Base-by-base conservation (phyloP, 2,113 vertebrate species). In the Hassar affinis region DNA sequence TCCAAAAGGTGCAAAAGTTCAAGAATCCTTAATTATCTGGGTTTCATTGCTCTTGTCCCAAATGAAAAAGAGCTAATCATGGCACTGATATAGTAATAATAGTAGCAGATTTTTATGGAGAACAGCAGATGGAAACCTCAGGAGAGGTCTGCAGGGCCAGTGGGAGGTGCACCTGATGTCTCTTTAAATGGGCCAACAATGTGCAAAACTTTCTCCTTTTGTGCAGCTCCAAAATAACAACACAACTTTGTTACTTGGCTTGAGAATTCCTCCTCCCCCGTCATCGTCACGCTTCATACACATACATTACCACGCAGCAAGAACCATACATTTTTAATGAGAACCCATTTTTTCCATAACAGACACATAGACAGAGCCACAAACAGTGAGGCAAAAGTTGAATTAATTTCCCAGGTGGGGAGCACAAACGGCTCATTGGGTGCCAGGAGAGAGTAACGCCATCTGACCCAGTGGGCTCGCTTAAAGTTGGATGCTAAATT, bases 381-480 rank as follows among this genome's bases (percentile, higher is more conserved):
- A 78, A 78, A 72, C 69, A 33, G 72, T 1, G 9, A 51, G 27
- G 27, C 52, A 17, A 47, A 72, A 38, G 71, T 75, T 79, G 45
- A 80, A 81, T 84, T 87, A 69, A 87, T 87, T 87, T 87, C 86
- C 86, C 83, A 78, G 79, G 62, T 84, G 86, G 82, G 49, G 2
- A 64, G 57, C 45, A 30, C 35, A 33, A 59, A 77, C 57, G 71
- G 64, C 64, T 72, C 83, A 80, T 79, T 78, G 56, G 54, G n/a
- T 35, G 11, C 49, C 74, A 47, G 54, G 80, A 85, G 81, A 81
- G 78, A 64, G 56, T 22, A 79, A 76, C 59, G 6, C 75, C 62
- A 17, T 11, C 79, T 79, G 66, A 85, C 86, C 79, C 86, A 82
- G 64, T 22, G 76, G 83, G 64, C 80, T 79, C 45, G 15, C 35